Percentiles rank a stretch among this genome's conserved stretches.
phyloP scores from a whole-genome alignment of 2,797 vertebrate species.

The Emys orbicularis region DNA sequence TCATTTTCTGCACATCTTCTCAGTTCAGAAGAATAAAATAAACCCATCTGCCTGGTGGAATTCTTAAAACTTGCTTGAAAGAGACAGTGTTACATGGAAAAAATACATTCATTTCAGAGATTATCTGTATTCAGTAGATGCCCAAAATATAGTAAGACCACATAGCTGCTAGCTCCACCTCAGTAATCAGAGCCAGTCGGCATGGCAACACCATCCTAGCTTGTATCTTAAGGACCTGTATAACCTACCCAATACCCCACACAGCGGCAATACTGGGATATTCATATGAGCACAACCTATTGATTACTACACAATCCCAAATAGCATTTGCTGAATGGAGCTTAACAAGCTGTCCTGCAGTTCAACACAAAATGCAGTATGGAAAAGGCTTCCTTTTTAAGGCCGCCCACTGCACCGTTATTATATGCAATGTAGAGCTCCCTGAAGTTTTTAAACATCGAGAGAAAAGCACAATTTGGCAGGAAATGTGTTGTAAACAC shows the following conservation, averaged over 20 bases:
- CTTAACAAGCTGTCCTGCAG: not conserved
- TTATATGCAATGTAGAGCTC: not conserved
- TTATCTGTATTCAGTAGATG: not conserved
- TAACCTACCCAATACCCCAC: not conserved
- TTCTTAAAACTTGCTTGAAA: not conserved
- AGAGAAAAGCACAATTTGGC: conserved; percentile 68
- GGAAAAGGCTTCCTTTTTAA: conserved; percentile 29
- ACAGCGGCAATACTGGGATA: not conserved
- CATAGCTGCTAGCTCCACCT: not conserved
- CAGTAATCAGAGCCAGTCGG: conserved; percentile 29
- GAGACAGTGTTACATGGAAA: not conserved
- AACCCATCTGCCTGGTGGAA: not conserved
- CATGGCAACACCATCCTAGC: conserved; percentile 30
- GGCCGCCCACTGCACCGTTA: not conserved
- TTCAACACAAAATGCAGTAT: not conserved
- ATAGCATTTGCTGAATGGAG: not conserved
- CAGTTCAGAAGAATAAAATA: not conserved
- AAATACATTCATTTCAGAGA: not conserved
- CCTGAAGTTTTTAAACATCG: conserved; percentile 60
- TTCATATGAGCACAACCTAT: not conserved
- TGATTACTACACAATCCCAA: conserved; percentile 7
- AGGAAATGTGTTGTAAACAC: conserved; percentile 69
- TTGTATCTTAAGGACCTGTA: not conserved
- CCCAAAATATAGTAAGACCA: not conserved
- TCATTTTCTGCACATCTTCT: not conserved